phyloP scores from a whole-genome alignment of 2,113 vertebrate genomes.

The Emydocephalus ijimae region DNA sequence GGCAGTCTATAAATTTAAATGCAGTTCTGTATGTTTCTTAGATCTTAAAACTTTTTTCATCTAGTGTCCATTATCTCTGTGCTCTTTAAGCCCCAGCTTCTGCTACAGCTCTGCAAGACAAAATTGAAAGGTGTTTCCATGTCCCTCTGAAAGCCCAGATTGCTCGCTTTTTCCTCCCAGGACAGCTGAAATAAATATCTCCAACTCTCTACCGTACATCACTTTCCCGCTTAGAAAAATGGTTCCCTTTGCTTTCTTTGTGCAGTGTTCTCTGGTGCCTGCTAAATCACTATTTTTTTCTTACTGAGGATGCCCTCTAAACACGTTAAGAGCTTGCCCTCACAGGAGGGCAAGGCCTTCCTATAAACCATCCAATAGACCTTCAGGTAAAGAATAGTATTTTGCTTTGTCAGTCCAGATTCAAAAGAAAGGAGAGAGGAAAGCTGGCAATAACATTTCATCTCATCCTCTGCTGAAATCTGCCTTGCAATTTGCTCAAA shows the following conservation, averaged over 20 bases:
- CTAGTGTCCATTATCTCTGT: background rate
- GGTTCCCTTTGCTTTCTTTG: background rate
- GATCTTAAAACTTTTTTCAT: background rate
- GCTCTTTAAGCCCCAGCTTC: background rate
- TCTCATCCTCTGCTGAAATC: background rate
- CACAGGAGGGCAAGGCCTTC: background rate
- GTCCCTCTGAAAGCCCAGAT: background rate
- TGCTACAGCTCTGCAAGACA: background rate
- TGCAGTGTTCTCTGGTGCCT: background rate
- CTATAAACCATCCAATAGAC: background rate
- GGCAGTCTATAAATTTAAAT: background rate
- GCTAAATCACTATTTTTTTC: background rate
- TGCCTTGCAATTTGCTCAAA: background rate
- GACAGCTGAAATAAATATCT: background rate
- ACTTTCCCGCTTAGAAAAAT: background rate
- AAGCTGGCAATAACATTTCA: background rate
- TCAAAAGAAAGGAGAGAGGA: background rate
- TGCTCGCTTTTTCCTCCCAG: background rate
- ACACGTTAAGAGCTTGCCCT: background rate
- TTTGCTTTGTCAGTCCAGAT: background rate
- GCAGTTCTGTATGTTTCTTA: background rate
- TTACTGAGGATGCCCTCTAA: background rate
- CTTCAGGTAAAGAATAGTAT: background rate
- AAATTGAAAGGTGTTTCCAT: background rate
- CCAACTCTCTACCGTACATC: background rate